Evolutionary conservation across 2,888 invertebrate species (phyloP), one percentile per base, ranked within the genome.

Genomic region (Nemapogon koenigi): DNA sequence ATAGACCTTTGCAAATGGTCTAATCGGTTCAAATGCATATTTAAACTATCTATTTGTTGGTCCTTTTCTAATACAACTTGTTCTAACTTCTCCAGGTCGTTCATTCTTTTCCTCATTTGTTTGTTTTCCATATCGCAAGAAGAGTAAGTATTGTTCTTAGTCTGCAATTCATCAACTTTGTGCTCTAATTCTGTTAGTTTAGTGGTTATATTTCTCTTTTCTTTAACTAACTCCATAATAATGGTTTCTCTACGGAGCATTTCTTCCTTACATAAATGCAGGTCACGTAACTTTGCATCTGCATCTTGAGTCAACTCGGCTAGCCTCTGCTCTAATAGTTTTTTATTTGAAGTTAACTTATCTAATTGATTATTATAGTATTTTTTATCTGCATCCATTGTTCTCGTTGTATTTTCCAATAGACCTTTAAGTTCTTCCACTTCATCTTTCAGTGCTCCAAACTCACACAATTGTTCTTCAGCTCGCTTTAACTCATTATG

Each of bases 331-430:
- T 82, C 81, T 4, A 83, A 62, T 37, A 81, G 58, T 17, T 59
- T 68, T 38, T 83, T 83, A 29, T 81, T 82, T 0, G 72, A 73
- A 1, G 79, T 65, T 42, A 78, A 72, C 39, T 75, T 66, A 27
- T 83, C 83, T 15, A 82, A 52, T 43, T 83, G 82, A 38, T 73
- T 76, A 41, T 81, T 81, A 39, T 83, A 83, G 46, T 81, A 83
- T 41, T 75, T 68, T 43, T 82, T 83, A 44, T 83, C 83, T 2
- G 70, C 71, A 13, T 75, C 69, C 62, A 83, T 69, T 0, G 81
- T 73, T 2, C 71, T 71, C 56, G 81, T 70, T 0, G 76, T 79
- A 33, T 72, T 72, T 46, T 80, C 76, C 40, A 83, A 49, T 3
- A 79, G 53, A 10, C 60, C 56, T 50, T 81, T 79, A 1, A 75